These are phyloP conservation scores for Papilio xuthus DNA, from an alignment of 1,140 invertebrate genomes.

Conservation along the genomic window DNA sequence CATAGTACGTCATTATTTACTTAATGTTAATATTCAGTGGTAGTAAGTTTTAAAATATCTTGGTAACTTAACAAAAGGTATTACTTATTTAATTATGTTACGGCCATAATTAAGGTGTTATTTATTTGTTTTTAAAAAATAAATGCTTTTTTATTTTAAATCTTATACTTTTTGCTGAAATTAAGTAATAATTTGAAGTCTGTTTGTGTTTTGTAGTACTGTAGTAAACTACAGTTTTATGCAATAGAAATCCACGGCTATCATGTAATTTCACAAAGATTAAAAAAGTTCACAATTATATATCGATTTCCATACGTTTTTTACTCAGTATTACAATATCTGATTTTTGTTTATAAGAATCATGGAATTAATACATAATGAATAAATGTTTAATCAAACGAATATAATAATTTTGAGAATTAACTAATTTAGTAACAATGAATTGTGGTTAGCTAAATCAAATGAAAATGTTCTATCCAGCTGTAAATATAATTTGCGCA, in stretches of 20 bases:
- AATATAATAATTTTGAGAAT: neutral
- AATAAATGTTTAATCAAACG: neutral
- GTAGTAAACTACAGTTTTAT: too few species aligned
- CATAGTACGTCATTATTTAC: slow-evolving; percentile 31
- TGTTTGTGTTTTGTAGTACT: too few species aligned
- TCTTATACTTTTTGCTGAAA: too few species aligned
- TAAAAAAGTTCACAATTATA: too few species aligned
- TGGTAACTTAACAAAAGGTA: slow-evolving; percentile 48
- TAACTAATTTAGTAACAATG: neutral
- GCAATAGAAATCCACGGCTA: too few species aligned
- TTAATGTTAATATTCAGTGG: slow-evolving; percentile 45
- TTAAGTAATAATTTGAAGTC: too few species aligned
- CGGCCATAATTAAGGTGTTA: neutral
- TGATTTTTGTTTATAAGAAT: too few species aligned
- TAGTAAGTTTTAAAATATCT: slow-evolving; percentile 42
- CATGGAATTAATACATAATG: too few species aligned
- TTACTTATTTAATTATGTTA: slow-evolving; percentile 11
- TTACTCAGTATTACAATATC: too few species aligned
- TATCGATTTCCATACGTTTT: too few species aligned
- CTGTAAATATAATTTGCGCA: neutral
- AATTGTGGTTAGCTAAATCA: neutral
- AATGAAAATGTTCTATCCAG: neutral
- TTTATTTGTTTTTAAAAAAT: neutral
- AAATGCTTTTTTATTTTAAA: too few species aligned
- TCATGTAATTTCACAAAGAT: too few species aligned